Evolutionary conservation across 2,113 vertebrate species (phyloP).

Genomic region (Azemiops feae): DNA sequence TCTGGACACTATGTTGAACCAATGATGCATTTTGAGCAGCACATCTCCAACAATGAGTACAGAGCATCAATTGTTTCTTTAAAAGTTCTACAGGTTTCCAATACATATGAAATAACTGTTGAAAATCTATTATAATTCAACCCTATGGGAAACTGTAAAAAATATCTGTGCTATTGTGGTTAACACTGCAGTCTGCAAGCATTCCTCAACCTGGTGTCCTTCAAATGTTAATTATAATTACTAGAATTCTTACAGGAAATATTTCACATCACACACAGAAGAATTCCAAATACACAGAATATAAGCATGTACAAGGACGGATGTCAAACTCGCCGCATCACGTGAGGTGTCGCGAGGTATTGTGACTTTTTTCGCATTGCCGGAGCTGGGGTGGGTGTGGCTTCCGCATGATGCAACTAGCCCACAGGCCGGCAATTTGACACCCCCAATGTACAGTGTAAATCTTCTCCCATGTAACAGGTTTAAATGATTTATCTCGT

Average conservation of each 20-base stretch:
- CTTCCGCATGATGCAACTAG: too few species aligned
- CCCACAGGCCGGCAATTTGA: too few species aligned
- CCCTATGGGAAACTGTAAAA: not conserved
- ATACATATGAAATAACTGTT: not conserved
- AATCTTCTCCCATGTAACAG: not conserved
- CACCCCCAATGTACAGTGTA: not conserved
- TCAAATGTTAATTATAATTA: not conserved
- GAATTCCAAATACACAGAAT: not conserved
- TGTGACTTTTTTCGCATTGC: too few species aligned
- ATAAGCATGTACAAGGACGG: not conserved
- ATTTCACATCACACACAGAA: not conserved
- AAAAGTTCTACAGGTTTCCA: not conserved
- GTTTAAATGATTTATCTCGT: not conserved
- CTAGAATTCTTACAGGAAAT: not conserved
- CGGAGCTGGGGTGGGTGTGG: too few species aligned
- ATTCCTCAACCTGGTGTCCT: not conserved
- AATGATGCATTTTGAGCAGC: not conserved
- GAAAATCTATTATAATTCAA: not conserved
- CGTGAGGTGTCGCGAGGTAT: too few species aligned
- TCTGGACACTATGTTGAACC: not conserved
- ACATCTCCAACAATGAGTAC: not conserved
- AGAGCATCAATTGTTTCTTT: not conserved
- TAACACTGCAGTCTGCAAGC: not conserved
- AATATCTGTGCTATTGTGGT: not conserved
- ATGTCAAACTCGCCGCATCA: too few species aligned